These are phyloP conservation scores for Cotesia glomerata DNA, from an alignment of 1,140 invertebrate species.

Conservation along the genomic window DNA sequence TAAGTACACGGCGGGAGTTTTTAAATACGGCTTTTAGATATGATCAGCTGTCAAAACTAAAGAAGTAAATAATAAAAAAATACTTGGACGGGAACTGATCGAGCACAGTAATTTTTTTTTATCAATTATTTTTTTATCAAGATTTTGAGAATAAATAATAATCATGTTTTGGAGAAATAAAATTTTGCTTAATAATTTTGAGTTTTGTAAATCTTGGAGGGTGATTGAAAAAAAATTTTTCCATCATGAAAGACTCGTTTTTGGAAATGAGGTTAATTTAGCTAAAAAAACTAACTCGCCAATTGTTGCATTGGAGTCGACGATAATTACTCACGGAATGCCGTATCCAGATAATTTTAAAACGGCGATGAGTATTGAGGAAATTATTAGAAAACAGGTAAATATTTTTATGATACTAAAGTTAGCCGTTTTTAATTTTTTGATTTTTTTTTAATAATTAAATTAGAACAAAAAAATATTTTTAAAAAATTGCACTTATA, in stretches of 20 bases:
- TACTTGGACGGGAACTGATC: no score
- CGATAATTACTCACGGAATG: slow-evolving; percentile 98
- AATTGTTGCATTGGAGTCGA: slow-evolving; percentile 94
- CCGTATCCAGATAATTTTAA: slow-evolving; percentile 91
- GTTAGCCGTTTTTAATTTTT: not conserved
- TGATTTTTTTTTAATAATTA: not conserved
- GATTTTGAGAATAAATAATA: no score
- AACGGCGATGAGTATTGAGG: slow-evolving; percentile 84
- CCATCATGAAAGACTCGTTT: slow-evolving; percentile 45
- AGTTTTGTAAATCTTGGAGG: no score
- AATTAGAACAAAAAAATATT: not conserved
- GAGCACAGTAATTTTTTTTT: no score
- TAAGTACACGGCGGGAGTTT: no score
- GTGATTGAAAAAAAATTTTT: slow-evolving; percentile 33
- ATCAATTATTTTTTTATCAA: no score
- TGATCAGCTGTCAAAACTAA: no score
- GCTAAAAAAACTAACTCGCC: slow-evolving; percentile 69
- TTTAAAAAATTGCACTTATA: no score
- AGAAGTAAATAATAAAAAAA: no score
- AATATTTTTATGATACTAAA: not conserved
- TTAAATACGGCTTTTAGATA: no score
- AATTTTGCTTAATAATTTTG: slow-evolving; percentile 23
- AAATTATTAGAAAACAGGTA: slow-evolving; percentile 75
- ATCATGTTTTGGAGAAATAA: not conserved
- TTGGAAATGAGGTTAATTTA: slow-evolving; percentile 63